A percentile compares a stretch with the other conserved stretches of the same genome.
Conservation (phyloP, 2,888 invertebrate genomes). For the Piscicola geometra region DNA sequence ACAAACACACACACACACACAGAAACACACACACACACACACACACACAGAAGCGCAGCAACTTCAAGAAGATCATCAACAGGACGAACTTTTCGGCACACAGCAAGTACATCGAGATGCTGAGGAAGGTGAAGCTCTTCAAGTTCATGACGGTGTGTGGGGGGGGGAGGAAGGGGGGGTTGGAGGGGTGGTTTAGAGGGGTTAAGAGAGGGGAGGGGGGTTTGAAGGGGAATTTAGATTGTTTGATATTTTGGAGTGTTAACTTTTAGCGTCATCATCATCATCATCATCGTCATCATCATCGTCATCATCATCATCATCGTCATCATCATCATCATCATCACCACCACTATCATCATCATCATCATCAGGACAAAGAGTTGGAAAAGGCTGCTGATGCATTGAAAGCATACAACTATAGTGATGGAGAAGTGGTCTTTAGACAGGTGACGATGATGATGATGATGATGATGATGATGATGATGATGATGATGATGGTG, state of each 20-base stretch:
- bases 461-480: neutral
- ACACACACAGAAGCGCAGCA: neutral
- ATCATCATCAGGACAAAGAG: constrained; percentile 18
- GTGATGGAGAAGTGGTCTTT: constrained; percentile 20
- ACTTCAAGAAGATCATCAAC: neutral
- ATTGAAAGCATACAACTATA: neutral
- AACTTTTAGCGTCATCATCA: constrained; percentile 27
- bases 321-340: constrained; percentile 9
- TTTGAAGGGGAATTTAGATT: neutral
- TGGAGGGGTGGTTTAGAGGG: no score
- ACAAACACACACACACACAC: no score
- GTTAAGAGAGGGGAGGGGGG: no score
- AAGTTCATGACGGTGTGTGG: constrained; percentile 21
- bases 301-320: constrained; percentile 32
- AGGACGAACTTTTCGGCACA: neutral
- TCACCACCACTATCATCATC: neutral
- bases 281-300: constrained; percentile 33
- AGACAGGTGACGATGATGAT: constrained; percentile 20
- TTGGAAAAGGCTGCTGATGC: constrained; percentile 29
- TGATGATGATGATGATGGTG: neutral
- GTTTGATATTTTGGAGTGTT: neutral
- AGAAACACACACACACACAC: neutral
- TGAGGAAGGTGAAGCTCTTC: constrained; percentile 31
- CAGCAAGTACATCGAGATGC: neutral
- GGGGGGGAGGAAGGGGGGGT: neutral